Percentiles rank a stretch among this genome's conserved stretches.
Conservation (phyloP, 1,140 invertebrate genomes). For the Doryteuthis pealeii region DNA sequence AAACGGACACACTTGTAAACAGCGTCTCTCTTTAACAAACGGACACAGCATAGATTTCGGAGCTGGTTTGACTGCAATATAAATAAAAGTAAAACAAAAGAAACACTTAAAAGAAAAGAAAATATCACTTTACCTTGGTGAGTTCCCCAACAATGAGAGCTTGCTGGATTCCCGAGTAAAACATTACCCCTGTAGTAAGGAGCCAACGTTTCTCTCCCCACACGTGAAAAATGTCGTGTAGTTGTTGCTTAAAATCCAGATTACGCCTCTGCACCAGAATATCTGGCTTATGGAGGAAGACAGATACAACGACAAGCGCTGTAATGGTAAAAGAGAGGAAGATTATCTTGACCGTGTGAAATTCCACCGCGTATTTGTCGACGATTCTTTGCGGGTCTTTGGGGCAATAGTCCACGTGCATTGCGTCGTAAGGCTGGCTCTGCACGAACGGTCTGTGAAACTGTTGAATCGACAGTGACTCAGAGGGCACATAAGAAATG, state of each 20-base stretch:
- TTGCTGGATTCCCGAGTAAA: constrained; percentile 42
- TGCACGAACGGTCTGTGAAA: neutral
- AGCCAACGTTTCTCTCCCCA: constrained; percentile 30
- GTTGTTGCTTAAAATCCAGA: constrained; percentile 25
- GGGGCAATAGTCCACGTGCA: constrained; percentile 3
- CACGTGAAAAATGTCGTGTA: constrained; percentile 30
- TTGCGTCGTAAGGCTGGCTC: neutral
- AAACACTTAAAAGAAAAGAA: no score
- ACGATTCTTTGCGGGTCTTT: neutral
- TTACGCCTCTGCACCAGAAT: constrained; percentile 39
- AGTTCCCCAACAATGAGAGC: constrained; percentile 39
- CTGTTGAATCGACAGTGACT: neutral
- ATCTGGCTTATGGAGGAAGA: constrained; percentile 39
- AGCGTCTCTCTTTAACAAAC: no score
- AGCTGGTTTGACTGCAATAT: no score
- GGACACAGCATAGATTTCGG: no score
- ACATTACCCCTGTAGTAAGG: constrained; percentile 33
- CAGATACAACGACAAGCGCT: constrained; percentile 33
- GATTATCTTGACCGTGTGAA: constrained; percentile 29
- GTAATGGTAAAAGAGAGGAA: constrained; percentile 31
- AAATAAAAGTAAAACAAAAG: no score
- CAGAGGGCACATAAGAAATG: neutral
- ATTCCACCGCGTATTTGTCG: neutral
- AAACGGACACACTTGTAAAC: no score
- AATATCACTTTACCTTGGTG: constrained; percentile 42